Evolutionary conservation across 2,113 vertebrate genomes (phyloP), one percentile per base, ranked within the genome.

Genomic region (Microcebus jonahi): DNA sequence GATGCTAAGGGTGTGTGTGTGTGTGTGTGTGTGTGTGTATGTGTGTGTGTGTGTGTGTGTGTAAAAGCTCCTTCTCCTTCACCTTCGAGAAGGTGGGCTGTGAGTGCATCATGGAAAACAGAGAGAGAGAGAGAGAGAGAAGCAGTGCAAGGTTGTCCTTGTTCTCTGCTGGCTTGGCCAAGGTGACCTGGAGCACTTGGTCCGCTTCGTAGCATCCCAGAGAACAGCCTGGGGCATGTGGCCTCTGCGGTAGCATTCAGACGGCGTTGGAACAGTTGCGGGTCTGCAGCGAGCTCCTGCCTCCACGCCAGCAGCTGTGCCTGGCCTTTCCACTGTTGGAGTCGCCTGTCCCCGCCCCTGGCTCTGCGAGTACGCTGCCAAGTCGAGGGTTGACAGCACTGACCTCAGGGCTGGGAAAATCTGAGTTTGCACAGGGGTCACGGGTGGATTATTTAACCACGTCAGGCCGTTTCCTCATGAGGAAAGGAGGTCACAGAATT

Each of bases 141-240:
- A 73, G 3, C 3, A 3, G 9, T 57, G 15, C 45, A 42, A 27
- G 55, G 39, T 6, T 23, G 12, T 8, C 17, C n/a, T 18, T 36
- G 36, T 83, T 70, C 31, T 85, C 31, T 76, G 6, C 45, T n/a
- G 27, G 18, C 57, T 59, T 75, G 48, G 21, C 70, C 34, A 11
- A 42, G 73, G 39, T 14, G 31, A 45, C 31, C n/a, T 13, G 42
- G 82, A 63, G 39, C 29, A 8, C 25, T 14, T 0, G 15, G 31
- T 3, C 18, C 57, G 55, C 59, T 77, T 6, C 0, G 2, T 25
- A 25, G 68, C 31, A 6, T 55, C 31, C 36, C 68, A 83, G 42
- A 12, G 10, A 11, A 27, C 7, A 25, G 15, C 59, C 8, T 1
- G 42, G 31, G 5, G 81, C 61, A 5, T 14, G 3, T 0, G 6